Base-by-base conservation (phyloP, 1,140 invertebrate species). In the Teleopsis dalmanni region DNA sequence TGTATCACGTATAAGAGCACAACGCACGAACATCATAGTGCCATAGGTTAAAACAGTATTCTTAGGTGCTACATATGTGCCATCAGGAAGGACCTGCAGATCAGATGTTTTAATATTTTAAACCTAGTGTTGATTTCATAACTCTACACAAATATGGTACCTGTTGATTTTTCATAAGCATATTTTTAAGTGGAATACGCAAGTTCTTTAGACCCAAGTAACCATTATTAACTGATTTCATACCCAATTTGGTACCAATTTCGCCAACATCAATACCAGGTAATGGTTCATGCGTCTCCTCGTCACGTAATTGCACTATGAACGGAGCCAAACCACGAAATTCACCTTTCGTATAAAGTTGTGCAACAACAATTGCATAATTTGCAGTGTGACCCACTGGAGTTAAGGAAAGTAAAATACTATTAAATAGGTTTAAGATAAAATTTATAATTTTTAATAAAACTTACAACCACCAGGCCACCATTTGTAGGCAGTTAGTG, bases 131-230 rank as follows among this genome's bases (percentile, higher is more conserved):
- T n/a, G n/a, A n/a, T n/a, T n/a, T n/a, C n/a, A n/a, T n/a, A n/a
- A n/a, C n/a, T n/a, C n/a, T n/a, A n/a, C n/a, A n/a, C n/a, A n/a
- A n/a, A n/a, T n/a, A n/a, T n/a, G n/a, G n/a, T n/a, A n/a, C n/a
- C 77, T 95, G 79, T 37, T 85, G 82, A 74, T 95, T 90, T 75
- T 90, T 93, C 92, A 95, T 96, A 1, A 96, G 67, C 90, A 97
- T 91, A 52, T 92, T 76, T 19, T 82, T 79, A 27, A 90, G 72
- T 0, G 93, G 93, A 71, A 97, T 91, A 56, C 90, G 77, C 7
- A 91, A 82, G 57, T 91, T 78, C 19, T 91, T 78, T 42, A 95
- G 86, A 8, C 86, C 85, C 2, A 95, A 75, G 70, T 85, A 95
- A 0, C 92, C 92, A 75, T 97, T 96, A 65, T 97, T 95, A 8